Conservation (phyloP, 2,797 vertebrate genomes). For the Sitta carolinensis region DNA sequence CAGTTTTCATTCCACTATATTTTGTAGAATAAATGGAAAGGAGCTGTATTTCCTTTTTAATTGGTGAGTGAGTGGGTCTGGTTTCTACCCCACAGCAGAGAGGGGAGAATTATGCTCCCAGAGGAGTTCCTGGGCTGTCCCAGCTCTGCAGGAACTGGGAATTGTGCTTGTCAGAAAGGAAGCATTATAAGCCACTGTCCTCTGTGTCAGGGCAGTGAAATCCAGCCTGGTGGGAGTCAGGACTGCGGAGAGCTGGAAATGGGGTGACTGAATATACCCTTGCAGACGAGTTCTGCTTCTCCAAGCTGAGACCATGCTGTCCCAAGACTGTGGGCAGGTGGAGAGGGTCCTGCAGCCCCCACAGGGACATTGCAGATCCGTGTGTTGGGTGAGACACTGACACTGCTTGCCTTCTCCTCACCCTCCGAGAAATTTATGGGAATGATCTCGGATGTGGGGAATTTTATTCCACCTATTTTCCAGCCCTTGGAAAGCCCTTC, state of each 20-base stretch:
- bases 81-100: neutral
- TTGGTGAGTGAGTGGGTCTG: neutral
- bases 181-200: accelerated
- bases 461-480: neutral
- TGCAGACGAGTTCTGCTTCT: neutral
- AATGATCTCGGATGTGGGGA: accelerated
- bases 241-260: neutral
- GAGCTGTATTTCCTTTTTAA: neutral
- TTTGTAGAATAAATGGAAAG: neutral
- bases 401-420: neutral
- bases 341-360: neutral
- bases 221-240: no score
- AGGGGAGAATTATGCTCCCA: neutral
- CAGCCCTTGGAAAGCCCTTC: neutral
- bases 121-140: neutral
- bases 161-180: neutral
- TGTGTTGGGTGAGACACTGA: accelerated
- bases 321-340: accelerated
- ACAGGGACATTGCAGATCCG: accelerated
- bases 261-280: accelerated
- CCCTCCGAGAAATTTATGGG: neutral
- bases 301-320: accelerated
- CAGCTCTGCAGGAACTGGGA: neutral
- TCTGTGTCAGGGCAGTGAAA: accelerated
- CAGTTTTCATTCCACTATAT: neutral